phyloP scores from a whole-genome alignment of 2,113 vertebrate genomes.

The Gnathonemus longibarbis region DNA sequence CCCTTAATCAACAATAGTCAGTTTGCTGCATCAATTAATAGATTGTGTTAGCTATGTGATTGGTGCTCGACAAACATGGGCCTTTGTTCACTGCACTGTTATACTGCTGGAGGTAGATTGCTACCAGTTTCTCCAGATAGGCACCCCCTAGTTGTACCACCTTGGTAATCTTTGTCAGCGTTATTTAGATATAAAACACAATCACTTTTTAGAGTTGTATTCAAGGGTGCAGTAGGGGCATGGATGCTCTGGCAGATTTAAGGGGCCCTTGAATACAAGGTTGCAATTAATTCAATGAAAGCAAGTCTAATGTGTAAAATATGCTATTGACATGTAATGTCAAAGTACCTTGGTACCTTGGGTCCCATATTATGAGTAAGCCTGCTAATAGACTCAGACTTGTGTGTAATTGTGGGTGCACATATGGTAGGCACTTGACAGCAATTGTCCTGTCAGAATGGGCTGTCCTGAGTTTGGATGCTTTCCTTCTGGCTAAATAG shows the following conservation, averaged over 20 bases:
- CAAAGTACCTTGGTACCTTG: neutral
- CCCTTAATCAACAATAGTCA: neutral
- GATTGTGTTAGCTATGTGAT: neutral
- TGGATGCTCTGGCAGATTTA: neutral
- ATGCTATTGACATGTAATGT: neutral
- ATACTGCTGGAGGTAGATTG: neutral
- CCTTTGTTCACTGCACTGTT: neutral
- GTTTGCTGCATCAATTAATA: neutral
- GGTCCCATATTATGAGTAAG: neutral
- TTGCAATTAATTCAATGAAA: neutral
- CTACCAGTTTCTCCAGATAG: neutral
- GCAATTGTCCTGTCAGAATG: neutral
- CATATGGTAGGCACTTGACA: neutral
- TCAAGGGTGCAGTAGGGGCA: neutral
- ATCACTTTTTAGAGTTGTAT: neutral
- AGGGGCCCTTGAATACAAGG: neutral
- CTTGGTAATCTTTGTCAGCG: neutral
- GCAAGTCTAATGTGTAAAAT: neutral
- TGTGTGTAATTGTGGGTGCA: neutral
- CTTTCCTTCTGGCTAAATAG: neutral
- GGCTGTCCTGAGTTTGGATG: neutral
- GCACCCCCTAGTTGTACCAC: neutral
- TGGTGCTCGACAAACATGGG: neutral
- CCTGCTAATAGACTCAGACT: neutral
- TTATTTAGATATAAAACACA: neutral